Base-by-base conservation (phyloP, 2,888 invertebrate species). In the Latheticus oryzae region DNA sequence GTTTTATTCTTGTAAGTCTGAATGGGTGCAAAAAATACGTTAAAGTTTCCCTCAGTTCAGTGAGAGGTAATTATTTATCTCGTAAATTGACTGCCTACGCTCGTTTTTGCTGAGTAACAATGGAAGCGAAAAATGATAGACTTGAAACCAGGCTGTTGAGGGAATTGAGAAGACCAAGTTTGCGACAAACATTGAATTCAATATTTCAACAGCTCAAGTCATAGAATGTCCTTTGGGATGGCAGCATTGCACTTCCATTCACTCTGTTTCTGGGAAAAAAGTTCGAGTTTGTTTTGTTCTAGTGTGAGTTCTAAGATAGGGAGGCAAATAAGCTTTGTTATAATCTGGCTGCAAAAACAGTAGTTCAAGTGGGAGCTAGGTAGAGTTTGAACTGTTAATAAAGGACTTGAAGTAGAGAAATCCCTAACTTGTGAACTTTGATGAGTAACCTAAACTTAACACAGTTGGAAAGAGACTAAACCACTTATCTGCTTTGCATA, bases 11-110 rank as follows among this genome's bases (percentile, higher is more conserved):
- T 2, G 33, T n/a, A 11, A 15, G 13, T 9, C 3, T 17, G 7
- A 19, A 12, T 28, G 5, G 5, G 8, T 11, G n/a, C n/a, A 35
- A 35, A 32, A 33, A 35, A 35, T 13, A 17, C 35, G 35, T 35
- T 35, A 17, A 26, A 26, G 24, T 40, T 40, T 11, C 40, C 15
- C 28, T 2, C n/a, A 8, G 28, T 26, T 28, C 5, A 13, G n/a
- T n/a, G n/a, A n/a, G n/a, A 45, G 11, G 45, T 45, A 45, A 45
- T 45, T 45, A 45, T 45, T 45, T 45, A 45, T 45, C 17, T 21
- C 32, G 45, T 11, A 45, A 45, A 45, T 32, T 45, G 32, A 42
- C 42, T 42, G 28, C 7, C 26, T 26, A 11, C 30, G 28, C 40
- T 11, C 9, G 32, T 16, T 40, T 40, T 40, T 24, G 26, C 26